Percentiles rank a stretch among this genome's conserved stretches.
These are phyloP conservation scores for Lordiphosa andalusiaca DNA, from an alignment of 2,888 invertebrate species.

Conservation along the genomic window DNA sequence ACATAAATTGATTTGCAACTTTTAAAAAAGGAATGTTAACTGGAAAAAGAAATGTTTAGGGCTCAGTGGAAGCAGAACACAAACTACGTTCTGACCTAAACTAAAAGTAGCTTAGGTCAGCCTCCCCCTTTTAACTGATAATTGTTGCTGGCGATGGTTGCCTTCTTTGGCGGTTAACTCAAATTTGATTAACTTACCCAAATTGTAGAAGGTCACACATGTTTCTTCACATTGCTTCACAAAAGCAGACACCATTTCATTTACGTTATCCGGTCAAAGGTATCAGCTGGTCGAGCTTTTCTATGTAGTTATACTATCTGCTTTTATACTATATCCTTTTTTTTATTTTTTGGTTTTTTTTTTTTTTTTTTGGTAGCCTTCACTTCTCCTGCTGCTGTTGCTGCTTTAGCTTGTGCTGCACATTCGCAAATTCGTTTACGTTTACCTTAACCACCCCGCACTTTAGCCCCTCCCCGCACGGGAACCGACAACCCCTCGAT, in stretches of 20 bases:
- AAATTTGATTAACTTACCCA: no score
- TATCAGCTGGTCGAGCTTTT: constrained; percentile 2
- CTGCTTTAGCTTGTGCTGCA: constrained; percentile 49
- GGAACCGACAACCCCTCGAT: constrained; percentile 39
- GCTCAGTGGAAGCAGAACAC: no score
- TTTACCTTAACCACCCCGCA: constrained; percentile 33
- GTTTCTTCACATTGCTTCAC: no score
- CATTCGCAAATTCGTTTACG: constrained; percentile 69
- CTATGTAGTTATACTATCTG: background rate
- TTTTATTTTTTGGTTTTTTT: background rate
- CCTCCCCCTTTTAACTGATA: no score
- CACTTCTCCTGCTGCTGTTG: constrained; percentile 34
- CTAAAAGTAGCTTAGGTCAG: no score
- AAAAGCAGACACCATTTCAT: background rate
- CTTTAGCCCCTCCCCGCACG: background rate
- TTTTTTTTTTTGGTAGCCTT: constrained; percentile 7
- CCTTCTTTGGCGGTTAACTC: no score
- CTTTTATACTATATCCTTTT: background rate
- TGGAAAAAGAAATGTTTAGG: no score
- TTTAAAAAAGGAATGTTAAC: no score
- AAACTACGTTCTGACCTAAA: no score
- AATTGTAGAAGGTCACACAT: no score
- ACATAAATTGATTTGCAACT: no score
- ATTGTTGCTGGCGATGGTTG: no score
- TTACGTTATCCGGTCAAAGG: background rate